Evolutionary conservation across 2,888 invertebrate species (phyloP), one percentile per base, ranked within the genome.

Genomic region (Mechanitis messenoides): DNA sequence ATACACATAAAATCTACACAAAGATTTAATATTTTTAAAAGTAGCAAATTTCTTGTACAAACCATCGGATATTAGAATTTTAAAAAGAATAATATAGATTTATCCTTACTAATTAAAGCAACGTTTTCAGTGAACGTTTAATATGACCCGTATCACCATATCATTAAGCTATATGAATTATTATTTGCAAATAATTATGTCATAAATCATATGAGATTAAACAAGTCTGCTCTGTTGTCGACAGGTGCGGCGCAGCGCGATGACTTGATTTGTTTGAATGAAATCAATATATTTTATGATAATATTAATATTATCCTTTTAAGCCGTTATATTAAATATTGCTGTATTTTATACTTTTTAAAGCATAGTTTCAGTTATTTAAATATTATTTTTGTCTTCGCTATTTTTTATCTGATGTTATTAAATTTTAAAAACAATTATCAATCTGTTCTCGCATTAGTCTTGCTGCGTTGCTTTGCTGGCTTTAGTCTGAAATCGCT

Each of bases 171-270:
- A 59, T 33, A 67, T 46, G 61, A 50, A 31, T 45, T 11, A 47
- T 55, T 56, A 59, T 59, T 67, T 61, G 61, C 28, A 64, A 67
- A 67, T 70, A 70, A 72, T 72, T 70, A 66, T 65, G 64, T 66
- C 67, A 69, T 72, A 69, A 72, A 70, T 72, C 70, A 71, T 64
- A 50, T 54, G 57, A 68, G 64, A 71, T 71, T 72, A 71, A 72
- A 72, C 70, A 68, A 72, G 68, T 71, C 11, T 20, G 1, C 67
- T 69, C 68, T 69, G 70, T 42, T 57, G 69, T 57, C 70, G 69
- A 70, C 72, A 72, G 71, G 68, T 71, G 70, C 64, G 67, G 68
- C 69, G 63, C 65, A 70, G 67, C 65, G 67, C 65, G 65, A 60
- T 59, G 58, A 58, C 65, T 7, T 69, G 62, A 61, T 64, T 55